Evolutionary conservation across 2,113 vertebrate genomes (phyloP).

Genomic region (Pangasianodon gigas): DNA sequence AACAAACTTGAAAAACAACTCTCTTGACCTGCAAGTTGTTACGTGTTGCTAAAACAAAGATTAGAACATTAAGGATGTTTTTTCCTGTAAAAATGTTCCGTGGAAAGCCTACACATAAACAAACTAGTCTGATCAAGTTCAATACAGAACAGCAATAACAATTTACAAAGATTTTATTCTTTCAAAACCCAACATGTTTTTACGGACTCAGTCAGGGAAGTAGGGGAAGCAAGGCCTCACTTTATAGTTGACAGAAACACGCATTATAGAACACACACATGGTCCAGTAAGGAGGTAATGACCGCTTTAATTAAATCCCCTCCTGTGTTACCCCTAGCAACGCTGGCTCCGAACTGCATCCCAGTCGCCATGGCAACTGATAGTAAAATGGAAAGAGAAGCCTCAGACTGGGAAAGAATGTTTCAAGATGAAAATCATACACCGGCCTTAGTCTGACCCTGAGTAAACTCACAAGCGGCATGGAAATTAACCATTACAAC

Average conservation of each 20-base stretch:
- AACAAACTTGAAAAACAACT: not conserved
- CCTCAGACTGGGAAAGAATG: not conserved
- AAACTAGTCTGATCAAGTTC: not conserved
- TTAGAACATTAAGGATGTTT: constrained; percentile 19
- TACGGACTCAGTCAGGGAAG: not conserved
- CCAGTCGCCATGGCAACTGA: constrained; percentile 72
- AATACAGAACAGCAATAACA: constrained; percentile 14
- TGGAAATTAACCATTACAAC: not conserved
- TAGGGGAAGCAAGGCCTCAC: not conserved
- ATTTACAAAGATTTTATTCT: not conserved
- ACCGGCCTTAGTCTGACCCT: not conserved
- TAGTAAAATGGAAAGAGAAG: constrained; percentile 48
- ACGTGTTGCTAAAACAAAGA: constrained; percentile 31
- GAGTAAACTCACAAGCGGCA: not conserved
- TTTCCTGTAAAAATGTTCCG: constrained; percentile 16
- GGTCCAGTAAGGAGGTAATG: constrained; percentile 56
- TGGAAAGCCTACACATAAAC: constrained; percentile 4
- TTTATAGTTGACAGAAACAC: constrained; percentile 38
- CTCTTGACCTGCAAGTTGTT: not conserved
- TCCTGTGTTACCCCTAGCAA: constrained; percentile 72
- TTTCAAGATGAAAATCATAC: constrained; percentile 1
- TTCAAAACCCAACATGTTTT: not conserved
- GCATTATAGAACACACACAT: constrained; percentile 5
- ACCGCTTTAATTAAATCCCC: constrained; percentile 67
- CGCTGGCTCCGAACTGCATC: constrained; percentile 66